Evolutionary conservation across 2,113 vertebrate species (phyloP), one percentile per base, ranked within the genome.

Genomic region (Grallaria varia): DNA sequence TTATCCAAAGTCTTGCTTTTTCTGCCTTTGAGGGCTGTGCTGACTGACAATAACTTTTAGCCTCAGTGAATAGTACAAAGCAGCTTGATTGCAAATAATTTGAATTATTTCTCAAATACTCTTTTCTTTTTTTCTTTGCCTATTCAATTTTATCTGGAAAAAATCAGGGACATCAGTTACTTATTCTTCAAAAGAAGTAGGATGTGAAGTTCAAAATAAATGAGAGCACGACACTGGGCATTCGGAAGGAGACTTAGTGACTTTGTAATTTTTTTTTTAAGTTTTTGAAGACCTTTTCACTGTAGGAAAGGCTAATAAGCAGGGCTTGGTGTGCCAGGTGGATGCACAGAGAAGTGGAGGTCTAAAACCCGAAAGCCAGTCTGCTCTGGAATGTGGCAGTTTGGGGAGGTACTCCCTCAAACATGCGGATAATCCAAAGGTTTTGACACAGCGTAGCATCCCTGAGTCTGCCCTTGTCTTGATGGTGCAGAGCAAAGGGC

Each of bases 241-340:
- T 95, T 94, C 80, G 71, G 69, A 22, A 91, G 31, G 53, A 85
- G 59, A 66, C 52, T 96, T 64, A 80, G 24, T 94, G 33, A 75
- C 82, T 95, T 94, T 85, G 76, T 30, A 90, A 72, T 90, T 93
- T 82, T 59, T 91, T 69, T 73, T 50, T 50, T 3, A 64, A 97
- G 80, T 21, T 66, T 84, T 90, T 44, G 45, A 80, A 86, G 66
- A 77, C 18, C 6, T 85, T 84, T 89, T 79, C 52, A 72, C 19
- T 76, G 68, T n/a, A 64, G 42, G 55, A 87, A 71, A 68, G 44
- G 58, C 50, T 96, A 88, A 87, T 72, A 95, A 92, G 96, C 92
- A 95, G 84, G 92, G 53, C 63, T 81, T 49, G 19, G 24, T 20
- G 14, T 84, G 45, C 58, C 81, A 76, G 86, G 39, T 18, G 19